phyloP scores from a whole-genome alignment of 2,888 invertebrate species.

The Perizoma flavofasciatum region DNA sequence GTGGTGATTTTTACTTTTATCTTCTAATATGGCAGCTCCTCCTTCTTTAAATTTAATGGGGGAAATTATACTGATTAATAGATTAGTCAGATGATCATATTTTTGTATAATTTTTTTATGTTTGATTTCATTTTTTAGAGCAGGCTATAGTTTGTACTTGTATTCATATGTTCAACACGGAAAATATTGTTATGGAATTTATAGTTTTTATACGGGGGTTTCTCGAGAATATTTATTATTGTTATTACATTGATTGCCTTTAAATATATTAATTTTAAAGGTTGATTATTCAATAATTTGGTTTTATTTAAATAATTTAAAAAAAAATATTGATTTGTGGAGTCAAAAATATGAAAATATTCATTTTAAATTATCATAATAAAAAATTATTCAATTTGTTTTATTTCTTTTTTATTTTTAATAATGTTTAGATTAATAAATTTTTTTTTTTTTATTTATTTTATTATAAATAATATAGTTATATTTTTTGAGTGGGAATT shows the following conservation, averaged over 20 bases:
- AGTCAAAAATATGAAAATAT: slow-evolving; percentile 78
- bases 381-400: slow-evolving; percentile 77
- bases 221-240: slow-evolving; percentile 85
- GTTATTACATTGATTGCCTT: slow-evolving; percentile 85
- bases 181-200: slow-evolving; percentile 72
- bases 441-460: slow-evolving; percentile 70
- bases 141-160: slow-evolving; percentile 86
- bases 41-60: slow-evolving; percentile 87
- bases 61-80: slow-evolving; percentile 86
- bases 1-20: slow-evolving; percentile 86
- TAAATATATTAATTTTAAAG: slow-evolving; percentile 85
- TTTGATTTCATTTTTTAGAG: slow-evolving; percentile 86
- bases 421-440: slow-evolving; percentile 70
- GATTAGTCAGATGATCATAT: slow-evolving; percentile 79
- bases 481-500: slow-evolving; percentile 84
- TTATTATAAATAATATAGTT: slow-evolving; percentile 70
- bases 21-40: slow-evolving; percentile 86
- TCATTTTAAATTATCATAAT: slow-evolving; percentile 78
- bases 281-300: slow-evolving; percentile 78
- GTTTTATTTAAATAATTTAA: slow-evolving; percentile 86
- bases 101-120: slow-evolving; percentile 79
- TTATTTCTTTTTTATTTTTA: slow-evolving; percentile 77
- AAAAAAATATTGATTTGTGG: slow-evolving; percentile 87
- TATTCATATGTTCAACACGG: slow-evolving; percentile 87
- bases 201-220: slow-evolving; percentile 74